Evolutionary conservation across 2,113 vertebrate species (phyloP).

Genomic region (Scortum barcoo): DNA sequence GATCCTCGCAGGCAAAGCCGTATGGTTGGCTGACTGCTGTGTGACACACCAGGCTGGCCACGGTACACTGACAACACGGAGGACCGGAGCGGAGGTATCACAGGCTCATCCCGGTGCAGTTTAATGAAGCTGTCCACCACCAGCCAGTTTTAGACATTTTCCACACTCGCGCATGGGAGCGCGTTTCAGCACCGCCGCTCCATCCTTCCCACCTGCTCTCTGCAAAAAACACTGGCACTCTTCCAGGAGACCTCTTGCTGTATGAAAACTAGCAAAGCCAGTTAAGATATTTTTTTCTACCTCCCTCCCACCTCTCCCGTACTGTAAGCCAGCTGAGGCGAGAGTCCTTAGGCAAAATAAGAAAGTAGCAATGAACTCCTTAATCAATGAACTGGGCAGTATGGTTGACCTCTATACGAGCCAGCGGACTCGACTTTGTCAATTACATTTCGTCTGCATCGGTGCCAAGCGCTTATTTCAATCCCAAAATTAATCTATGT

Average conservation of each 20-base stretch:
- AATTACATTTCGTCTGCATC: slow-evolving; percentile 40
- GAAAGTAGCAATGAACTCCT: slow-evolving; percentile 41
- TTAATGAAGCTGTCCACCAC: slow-evolving; percentile 64
- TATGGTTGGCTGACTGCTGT: slow-evolving; percentile 43
- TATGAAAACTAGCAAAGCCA: slow-evolving; percentile 38
- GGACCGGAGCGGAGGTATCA: slow-evolving; percentile 33
- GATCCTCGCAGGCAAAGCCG: slow-evolving; percentile 36
- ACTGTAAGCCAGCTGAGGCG: slow-evolving; percentile 29
- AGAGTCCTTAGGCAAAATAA: slow-evolving; percentile 46
- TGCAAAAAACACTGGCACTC: slow-evolving; percentile 32
- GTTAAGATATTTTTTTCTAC: slow-evolving; percentile 32
- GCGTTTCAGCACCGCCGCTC: slow-evolving; percentile 27
- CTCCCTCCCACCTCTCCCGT: slow-evolving; percentile 43
- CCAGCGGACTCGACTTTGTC: slow-evolving; percentile 29
- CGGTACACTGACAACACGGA: slow-evolving; percentile 38
- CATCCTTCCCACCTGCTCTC: slow-evolving; percentile 28
- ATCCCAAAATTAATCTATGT: slow-evolving; percentile 14
- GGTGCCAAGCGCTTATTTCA: slow-evolving; percentile 24
- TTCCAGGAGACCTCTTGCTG: slow-evolving; percentile 31
- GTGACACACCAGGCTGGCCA: slow-evolving; percentile 45
- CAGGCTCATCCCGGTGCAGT: slow-evolving; percentile 29
- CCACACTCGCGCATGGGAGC: slow-evolving; percentile 31
- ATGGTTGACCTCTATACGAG: slow-evolving; percentile 46
- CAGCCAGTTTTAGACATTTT: slow-evolving; percentile 46
- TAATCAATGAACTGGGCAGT: slow-evolving; percentile 48